Base-by-base conservation (phyloP, 2,888 invertebrate species). In the Tachina fera region DNA sequence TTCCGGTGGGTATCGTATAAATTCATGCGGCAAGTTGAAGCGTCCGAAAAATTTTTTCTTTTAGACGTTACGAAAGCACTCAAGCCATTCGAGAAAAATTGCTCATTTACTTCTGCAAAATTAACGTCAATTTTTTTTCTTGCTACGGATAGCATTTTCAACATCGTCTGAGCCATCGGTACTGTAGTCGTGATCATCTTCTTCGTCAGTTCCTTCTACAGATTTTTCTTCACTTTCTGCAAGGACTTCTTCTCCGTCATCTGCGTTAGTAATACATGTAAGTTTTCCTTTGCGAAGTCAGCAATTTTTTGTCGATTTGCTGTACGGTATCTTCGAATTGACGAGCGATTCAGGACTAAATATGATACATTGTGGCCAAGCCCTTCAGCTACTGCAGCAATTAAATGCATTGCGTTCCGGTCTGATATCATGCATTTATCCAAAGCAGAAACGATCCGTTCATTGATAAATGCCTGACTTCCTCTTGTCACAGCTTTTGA, bases 301-400 rank as follows among this genome's bases (percentile, higher is more conserved):
- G 67, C 19, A 53, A 53, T 67, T 49, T 67, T 67, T 67, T 67
- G 45, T 67, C 41, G 39, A 61, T 61, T 61, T 43, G 61, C 61
- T 0, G 39, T 41, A n/a, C 61, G 61, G 61, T 61, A 41, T 61
- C 61, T 61, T 61, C 41, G 61, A 61, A 61, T 61, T 67, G 53
- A 19, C 19, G 67, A 49, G 31, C 49, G 67, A 67, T 49, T 67
- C 47, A 67, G 45, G 16, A 67, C 67, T 22, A 67, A 67, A 67
- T 67, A 49, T 67, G 47, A 67, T 67, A 67, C 19, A 19, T 67
- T 67, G 67, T 67, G 67, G 67, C 67, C 67, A 67, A 67, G 49
- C 47, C 47, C 49, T 67, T 47, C 67, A 49, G 67, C 67, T 67
- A 67, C 67, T 67, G 45, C 67, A 67, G 67, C 31, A 16, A 67